Base-by-base conservation (phyloP, 1,140 invertebrate species). In the Drosophila pachea region DNA sequence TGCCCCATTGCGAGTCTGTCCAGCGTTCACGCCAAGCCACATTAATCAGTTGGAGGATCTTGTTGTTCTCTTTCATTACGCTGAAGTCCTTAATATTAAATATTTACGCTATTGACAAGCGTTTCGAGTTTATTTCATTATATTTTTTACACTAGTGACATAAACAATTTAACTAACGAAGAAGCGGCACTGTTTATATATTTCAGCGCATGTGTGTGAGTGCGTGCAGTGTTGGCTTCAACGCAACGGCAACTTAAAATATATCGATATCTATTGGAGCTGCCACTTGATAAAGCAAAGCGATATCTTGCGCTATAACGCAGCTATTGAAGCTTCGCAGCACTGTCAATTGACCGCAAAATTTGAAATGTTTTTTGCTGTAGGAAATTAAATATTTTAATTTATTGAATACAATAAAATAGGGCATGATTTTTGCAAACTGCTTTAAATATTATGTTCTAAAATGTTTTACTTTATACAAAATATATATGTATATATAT, bases 1-100 rank as follows among this genome's bases (percentile, higher is more conserved):
- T 97, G 32, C 97, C 97, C 97, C 97, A 99, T 90, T 97, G 95
- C 31, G 97, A 92, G 90, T 98, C 97, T 8, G 94, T 95, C 97
- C 97, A 98, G 56, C 97, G 91, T 91, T 98, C 97, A 78, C 96
- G 91, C 97, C 97, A 99, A 43, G 97, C 97, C 90, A 86, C 77
- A 52, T 86, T 86, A 48, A 86, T 86, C 14, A 86, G 77, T 60
- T 86, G 81, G 53, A 86, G 74, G 49, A 86, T 86, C 33, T 86
- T 86, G 62, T 86, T 84, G 55, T 84, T 84, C 64, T 86, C 81
- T 62, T 86, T 86, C 81, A 86, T 86, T 48, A 32, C 61, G 48
- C 33, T 45, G 55, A 29, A 6, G n/a, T 5, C 33, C 12, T 14
- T 68, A 8, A 11, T 5, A 47, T 54, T 6, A 9, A 12, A 68